phyloP scores from a whole-genome alignment of 2,888 invertebrate species.

The Drosophila flavopinicola region DNA sequence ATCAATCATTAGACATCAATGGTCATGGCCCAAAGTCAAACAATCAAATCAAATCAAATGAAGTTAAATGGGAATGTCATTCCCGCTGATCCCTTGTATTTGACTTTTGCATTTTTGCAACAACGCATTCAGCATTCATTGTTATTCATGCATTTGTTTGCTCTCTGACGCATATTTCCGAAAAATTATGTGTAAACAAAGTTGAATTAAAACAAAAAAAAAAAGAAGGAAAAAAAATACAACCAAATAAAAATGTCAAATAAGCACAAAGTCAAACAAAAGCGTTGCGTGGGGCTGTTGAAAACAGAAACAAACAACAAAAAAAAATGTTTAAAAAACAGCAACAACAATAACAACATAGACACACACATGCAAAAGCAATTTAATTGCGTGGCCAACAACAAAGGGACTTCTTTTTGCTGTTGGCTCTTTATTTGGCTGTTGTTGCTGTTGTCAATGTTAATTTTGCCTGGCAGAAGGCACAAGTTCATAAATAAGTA shows the following conservation, averaged over 20 bases:
- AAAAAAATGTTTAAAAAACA: slow-evolving; percentile 21
- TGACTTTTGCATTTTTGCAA: slow-evolving; percentile 71
- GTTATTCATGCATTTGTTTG: slow-evolving; percentile 79
- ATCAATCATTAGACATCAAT: slow-evolving; percentile 70
- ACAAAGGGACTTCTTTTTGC: slow-evolving; percentile 47
- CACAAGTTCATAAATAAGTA: slow-evolving; percentile 77
- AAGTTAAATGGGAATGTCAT: slow-evolving; percentile 41
- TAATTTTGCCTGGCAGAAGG: slow-evolving; percentile 63
- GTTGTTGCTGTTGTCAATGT: slow-evolving; percentile 71
- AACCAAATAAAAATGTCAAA: slow-evolving; percentile 74
- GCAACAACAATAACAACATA: slow-evolving; percentile 31
- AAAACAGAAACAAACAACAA: slow-evolving; percentile 8
- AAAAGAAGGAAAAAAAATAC: slow-evolving; percentile 20
- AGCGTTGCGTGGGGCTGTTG: slow-evolving; percentile 15
- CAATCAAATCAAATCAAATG: slow-evolving; percentile 64
- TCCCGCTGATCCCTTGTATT: slow-evolving; percentile 34
- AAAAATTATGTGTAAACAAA: slow-evolving; percentile 78
- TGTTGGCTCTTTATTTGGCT: slow-evolving; percentile 39
- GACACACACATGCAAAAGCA: slow-evolving; percentile 52
- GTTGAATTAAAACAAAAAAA: slow-evolving; percentile 68
- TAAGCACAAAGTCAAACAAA: slow-evolving; percentile 78
- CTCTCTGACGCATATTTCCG: slow-evolving; percentile 76
- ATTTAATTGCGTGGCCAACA: slow-evolving; percentile 72
- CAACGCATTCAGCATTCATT: slow-evolving; percentile 56
- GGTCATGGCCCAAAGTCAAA: slow-evolving; percentile 29